These are phyloP conservation scores for Papilio aristodemus DNA, from an alignment of 1,140 invertebrate genomes.

Conservation along the genomic window DNA sequence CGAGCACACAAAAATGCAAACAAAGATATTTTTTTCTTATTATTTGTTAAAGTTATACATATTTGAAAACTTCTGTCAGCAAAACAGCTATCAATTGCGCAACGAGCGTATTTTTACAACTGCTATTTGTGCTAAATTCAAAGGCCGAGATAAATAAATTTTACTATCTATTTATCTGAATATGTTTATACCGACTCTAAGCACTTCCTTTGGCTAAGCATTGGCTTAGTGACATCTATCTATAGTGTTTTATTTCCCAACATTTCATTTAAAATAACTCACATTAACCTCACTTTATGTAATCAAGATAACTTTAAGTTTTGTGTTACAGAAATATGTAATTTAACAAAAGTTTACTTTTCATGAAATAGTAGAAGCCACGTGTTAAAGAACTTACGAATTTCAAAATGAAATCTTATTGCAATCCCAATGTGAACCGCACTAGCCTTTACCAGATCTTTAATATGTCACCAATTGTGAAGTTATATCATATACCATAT, in stretches of 20 bases:
- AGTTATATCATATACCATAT: too few species aligned
- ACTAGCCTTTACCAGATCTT: too few species aligned
- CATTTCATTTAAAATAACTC: constrained; percentile 11
- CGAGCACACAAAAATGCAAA: constrained; percentile 14
- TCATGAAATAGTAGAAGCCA: background rate
- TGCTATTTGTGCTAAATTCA: background rate
- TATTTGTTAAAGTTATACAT: constrained; percentile 1
- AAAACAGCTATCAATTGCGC: background rate
- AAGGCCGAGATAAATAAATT: too few species aligned
- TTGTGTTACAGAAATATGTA: background rate
- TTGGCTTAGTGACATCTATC: too few species aligned
- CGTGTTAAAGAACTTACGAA: too few species aligned
- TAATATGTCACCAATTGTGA: too few species aligned
- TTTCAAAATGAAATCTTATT: too few species aligned
- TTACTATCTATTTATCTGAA: too few species aligned
- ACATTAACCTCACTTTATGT: background rate
- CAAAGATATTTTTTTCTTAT: constrained; percentile 8
- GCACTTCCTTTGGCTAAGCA: too few species aligned
- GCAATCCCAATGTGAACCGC: too few species aligned
- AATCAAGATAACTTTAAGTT: background rate
- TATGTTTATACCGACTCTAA: too few species aligned
- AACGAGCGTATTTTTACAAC: background rate
- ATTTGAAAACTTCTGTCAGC: background rate
- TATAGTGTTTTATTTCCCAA: constrained; percentile 22
- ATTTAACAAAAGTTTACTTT: background rate